A percentile compares a stretch with the other conserved stretches of the same genome.
Evolutionary conservation across 2,888 invertebrate genomes (phyloP).

Genomic region (Dorcus hopei): DNA sequence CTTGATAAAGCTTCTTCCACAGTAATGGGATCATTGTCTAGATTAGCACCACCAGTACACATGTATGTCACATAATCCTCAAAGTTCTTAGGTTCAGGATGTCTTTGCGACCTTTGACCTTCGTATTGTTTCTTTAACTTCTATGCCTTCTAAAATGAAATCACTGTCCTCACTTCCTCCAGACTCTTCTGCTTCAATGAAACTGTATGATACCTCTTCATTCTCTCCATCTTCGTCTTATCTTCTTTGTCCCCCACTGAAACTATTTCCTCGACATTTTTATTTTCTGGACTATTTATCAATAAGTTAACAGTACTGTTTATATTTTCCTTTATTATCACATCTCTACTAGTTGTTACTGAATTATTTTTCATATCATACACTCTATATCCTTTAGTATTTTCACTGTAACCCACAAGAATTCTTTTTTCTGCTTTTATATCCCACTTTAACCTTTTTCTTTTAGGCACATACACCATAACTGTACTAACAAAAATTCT

Average conservation of each 20-base stretch:
- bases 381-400: conserved; percentile 18
- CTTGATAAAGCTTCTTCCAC: neutral
- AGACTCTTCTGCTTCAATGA: neutral
- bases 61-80: conserved; percentile 28
- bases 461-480: no score
- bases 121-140: conserved; percentile 11
- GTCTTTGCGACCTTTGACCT: conserved; percentile 23
- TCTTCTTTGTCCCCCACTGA: conserved; percentile 14
- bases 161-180: conserved; percentile 7
- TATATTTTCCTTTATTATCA: conserved; percentile 18
- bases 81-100: conserved; percentile 22
- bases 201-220: neutral
- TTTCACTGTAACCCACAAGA: conserved; percentile 18
- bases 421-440: conserved; percentile 22
- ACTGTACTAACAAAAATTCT: no score
- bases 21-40: neutral
- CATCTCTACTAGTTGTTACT: conserved; percentile 16
- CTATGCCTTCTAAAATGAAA: neutral
- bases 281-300: neutral
- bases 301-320: conserved; percentile 4
- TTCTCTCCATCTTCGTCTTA: neutral
- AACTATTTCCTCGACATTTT: conserved; percentile 12
- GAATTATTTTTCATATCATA: conserved; percentile 14
- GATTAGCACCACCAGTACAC: conserved; percentile 9
- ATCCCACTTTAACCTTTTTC: no score